Conservation (phyloP, 2,888 invertebrate genomes). For the Drepanosiphum platanoidis region DNA sequence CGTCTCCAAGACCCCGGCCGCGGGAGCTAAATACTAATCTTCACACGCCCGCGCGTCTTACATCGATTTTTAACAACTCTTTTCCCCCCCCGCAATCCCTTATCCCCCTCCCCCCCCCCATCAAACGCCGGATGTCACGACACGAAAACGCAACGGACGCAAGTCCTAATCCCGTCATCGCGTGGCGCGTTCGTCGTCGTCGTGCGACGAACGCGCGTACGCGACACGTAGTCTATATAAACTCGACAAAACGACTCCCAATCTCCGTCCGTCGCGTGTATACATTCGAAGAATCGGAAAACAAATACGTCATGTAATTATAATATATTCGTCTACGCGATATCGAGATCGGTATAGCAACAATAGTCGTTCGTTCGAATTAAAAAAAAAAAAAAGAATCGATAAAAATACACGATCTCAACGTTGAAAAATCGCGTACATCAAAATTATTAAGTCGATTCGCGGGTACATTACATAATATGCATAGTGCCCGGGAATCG, state of each 20-base stretch:
- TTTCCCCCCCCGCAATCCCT: background rate
- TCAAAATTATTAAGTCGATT: background rate
- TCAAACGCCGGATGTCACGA: conserved; percentile 5
- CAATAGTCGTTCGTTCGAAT: background rate
- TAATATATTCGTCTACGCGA: background rate
- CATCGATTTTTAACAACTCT: background rate
- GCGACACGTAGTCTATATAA: background rate
- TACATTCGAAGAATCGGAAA: background rate
- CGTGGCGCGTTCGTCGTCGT: no score
- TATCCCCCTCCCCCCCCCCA: no score
- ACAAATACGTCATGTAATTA: no score
- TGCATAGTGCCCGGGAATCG: background rate
- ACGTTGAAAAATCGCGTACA: conserved; percentile 6
- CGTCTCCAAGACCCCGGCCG: conserved; percentile 67
- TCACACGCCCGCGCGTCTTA: background rate
- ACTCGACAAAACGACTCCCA: background rate
- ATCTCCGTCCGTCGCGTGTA: background rate
- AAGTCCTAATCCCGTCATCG: background rate
- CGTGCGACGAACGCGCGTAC: background rate
- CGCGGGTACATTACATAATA: background rate
- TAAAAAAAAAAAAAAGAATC: background rate
- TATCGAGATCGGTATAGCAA: background rate
- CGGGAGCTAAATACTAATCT: conserved; percentile 56
- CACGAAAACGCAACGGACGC: background rate
- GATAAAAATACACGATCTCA: conserved; percentile 22